A percentile compares a stretch with the other conserved stretches of the same genome.
Evolutionary conservation across 2,797 vertebrate species (phyloP).

Genomic region (Spinibarbus caldwelli): DNA sequence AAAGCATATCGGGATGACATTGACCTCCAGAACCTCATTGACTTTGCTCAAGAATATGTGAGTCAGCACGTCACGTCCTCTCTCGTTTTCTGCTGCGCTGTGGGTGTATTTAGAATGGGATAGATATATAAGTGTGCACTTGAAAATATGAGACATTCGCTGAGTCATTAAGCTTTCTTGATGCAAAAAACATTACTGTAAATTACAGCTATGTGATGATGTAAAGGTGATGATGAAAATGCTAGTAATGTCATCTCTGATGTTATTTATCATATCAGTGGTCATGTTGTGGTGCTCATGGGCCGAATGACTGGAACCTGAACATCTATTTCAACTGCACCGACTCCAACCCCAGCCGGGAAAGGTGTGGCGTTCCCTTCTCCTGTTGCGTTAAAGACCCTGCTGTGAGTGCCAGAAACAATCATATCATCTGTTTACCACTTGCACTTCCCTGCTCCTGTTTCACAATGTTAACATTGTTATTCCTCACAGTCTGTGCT

Average conservation of each 20-base stretch:
- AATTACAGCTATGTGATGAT: not conserved
- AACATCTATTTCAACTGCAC: constrained; percentile 97
- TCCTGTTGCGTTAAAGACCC: constrained; percentile 93
- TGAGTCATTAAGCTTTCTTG: not conserved
- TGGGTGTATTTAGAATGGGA: constrained; percentile 26
- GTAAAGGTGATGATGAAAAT: not conserved
- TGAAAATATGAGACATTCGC: not conserved
- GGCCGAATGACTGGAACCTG: constrained; percentile 91
- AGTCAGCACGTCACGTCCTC: constrained; percentile 66
- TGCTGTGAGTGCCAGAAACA: constrained; percentile 77
- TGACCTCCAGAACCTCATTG: constrained; percentile 94
- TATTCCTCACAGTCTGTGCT: not conserved
- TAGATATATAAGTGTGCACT: not conserved
- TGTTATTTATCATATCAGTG: constrained; percentile 75
- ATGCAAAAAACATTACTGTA: constrained; percentile 10
- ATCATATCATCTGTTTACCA: constrained; percentile 4
- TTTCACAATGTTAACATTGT: not conserved
- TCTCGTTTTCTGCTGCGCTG: constrained; percentile 45
- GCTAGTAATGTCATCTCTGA: not conserved
- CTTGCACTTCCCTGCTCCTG: not conserved
- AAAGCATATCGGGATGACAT: constrained; percentile 96
- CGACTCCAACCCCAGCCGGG: constrained; percentile 87
- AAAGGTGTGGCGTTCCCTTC: constrained; percentile 92
- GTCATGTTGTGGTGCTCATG: constrained; percentile 91
- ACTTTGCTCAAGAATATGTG: constrained; percentile 95